Evolutionary conservation across 92 coral and sea anemone genomes (phyloP).

Genomic region (Montipora capitata): DNA sequence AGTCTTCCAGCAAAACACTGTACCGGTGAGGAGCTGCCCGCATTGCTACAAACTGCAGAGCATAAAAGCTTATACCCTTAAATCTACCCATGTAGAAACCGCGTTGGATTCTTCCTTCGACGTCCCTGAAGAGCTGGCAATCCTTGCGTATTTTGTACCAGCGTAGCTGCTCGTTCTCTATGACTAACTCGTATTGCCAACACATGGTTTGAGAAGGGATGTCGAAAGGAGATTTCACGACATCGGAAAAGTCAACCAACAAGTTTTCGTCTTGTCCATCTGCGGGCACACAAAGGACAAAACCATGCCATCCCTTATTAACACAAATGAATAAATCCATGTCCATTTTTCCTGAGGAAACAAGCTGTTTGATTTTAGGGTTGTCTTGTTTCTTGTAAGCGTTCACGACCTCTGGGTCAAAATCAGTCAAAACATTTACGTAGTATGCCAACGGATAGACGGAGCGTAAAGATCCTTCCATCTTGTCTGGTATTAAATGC

Average conservation of each 20-base stretch:
- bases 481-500: constrained; percentile 1
- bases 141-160: constrained; percentile 88
- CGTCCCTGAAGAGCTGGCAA: constrained; percentile 61
- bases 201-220: constrained; percentile 83
- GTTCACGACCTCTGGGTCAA: constrained; percentile 70
- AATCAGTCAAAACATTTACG: constrained; percentile 84
- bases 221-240: constrained; percentile 79
- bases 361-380: constrained; percentile 53
- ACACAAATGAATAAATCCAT: constrained; percentile 90
- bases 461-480: constrained; percentile 76
- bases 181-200: constrained; percentile 80
- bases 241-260: constrained; percentile 66
- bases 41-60: constrained; percentile 84
- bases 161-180: constrained; percentile 68
- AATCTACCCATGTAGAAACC: constrained; percentile 86
- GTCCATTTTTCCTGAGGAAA: constrained; percentile 62
- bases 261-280: constrained; percentile 28
- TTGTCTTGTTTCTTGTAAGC: constrained; percentile 75
- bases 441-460: constrained; percentile 89
- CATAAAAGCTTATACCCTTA: constrained; percentile 69
- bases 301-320: constrained; percentile 83
- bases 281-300: constrained; percentile 82
- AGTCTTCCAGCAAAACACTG: constrained; percentile 84
- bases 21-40: constrained; percentile 95
- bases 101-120: constrained; percentile 71